Evolutionary conservation across 2,888 invertebrate species (phyloP).

Genomic region (Octonoba sinensis): DNA sequence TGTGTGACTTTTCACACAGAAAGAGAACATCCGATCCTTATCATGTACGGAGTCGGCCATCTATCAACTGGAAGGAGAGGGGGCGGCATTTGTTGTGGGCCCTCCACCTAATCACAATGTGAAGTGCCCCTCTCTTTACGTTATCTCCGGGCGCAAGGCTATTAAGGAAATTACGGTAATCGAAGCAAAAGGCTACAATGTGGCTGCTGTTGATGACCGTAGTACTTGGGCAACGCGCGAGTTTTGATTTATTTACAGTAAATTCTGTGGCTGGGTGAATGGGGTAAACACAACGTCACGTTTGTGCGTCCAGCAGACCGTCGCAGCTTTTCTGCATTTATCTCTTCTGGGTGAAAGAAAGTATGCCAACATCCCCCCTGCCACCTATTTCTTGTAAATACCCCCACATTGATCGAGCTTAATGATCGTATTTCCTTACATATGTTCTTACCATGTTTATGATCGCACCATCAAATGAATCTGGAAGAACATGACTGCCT

Average conservation of each 20-base stretch:
- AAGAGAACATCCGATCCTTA: constrained; percentile 34
- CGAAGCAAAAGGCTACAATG: constrained; percentile 56
- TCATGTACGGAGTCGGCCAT: constrained; percentile 24
- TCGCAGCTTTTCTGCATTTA: background rate
- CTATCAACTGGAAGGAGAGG: constrained; percentile 28
- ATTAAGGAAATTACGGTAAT: constrained; percentile 63
- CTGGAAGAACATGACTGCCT: too few relatives aligned
- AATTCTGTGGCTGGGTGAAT: too few relatives aligned
- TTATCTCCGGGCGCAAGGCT: constrained; percentile 48
- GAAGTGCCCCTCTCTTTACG: constrained; percentile 29
- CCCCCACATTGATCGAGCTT: too few relatives aligned
- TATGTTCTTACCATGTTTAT: too few relatives aligned
- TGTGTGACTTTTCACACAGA: constrained; percentile 35
- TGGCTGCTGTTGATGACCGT: constrained; percentile 19
- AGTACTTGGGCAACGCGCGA: constrained; percentile 22
- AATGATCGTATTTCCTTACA: too few relatives aligned
- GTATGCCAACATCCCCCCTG: too few relatives aligned
- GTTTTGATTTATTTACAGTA: constrained; percentile 52
- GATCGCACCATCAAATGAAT: too few relatives aligned
- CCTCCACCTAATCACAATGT: constrained; percentile 22
- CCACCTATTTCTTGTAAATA: too few relatives aligned
- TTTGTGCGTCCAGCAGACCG: too few relatives aligned
- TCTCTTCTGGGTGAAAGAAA: background rate
- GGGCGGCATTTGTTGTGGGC: constrained; percentile 3
- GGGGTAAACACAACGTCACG: too few relatives aligned